These are phyloP conservation scores for Xestobium rufovillosum DNA, from an alignment of 2,888 invertebrate genomes.

Conservation along the genomic window DNA sequence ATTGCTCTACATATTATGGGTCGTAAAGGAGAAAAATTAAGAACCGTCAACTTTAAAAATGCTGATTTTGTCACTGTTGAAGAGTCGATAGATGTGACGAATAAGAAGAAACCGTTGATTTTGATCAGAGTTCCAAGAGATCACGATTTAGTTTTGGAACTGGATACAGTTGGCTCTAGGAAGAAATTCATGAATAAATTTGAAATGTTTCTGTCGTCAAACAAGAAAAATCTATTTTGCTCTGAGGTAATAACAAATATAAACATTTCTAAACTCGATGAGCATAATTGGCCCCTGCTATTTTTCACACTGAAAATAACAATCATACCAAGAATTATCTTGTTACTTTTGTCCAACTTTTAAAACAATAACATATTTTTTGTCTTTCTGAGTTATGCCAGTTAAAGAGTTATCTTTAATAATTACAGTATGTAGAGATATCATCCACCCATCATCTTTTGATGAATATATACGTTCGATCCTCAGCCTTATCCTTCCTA, in stretches of 20 bases:
- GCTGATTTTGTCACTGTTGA: slow-evolving; percentile 77
- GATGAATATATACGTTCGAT: too few species aligned
- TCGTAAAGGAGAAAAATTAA: slow-evolving; percentile 82
- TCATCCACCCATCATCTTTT: too few species aligned
- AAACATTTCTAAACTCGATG: too few species aligned
- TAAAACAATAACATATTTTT: too few species aligned
- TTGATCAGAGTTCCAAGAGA: slow-evolving; percentile 76
- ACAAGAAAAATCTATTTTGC: slow-evolving; percentile 73
- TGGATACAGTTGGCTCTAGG: slow-evolving; percentile 71
- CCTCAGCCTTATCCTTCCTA: too few species aligned
- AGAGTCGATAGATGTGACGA: slow-evolving; percentile 73
- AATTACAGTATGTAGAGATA: too few species aligned
- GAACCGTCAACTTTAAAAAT: slow-evolving; percentile 71
- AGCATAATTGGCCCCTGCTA: too few species aligned
- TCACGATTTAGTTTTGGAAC: slow-evolving; percentile 87
- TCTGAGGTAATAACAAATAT: slow-evolving; percentile 52
- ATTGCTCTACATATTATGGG: slow-evolving; percentile 79
- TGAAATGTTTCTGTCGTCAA: slow-evolving; percentile 73
- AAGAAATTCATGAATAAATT: slow-evolving; percentile 83
- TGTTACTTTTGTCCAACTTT: too few species aligned
- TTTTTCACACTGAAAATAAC: too few species aligned
- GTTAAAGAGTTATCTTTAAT: too few species aligned
- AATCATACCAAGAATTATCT: too few species aligned
- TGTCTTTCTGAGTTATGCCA: too few species aligned
- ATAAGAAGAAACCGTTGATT: slow-evolving; percentile 73